Evolutionary conservation across 2,797 vertebrate species (phyloP), one percentile per base, ranked within the genome.

Genomic region (Gallinago solitaria): DNA sequence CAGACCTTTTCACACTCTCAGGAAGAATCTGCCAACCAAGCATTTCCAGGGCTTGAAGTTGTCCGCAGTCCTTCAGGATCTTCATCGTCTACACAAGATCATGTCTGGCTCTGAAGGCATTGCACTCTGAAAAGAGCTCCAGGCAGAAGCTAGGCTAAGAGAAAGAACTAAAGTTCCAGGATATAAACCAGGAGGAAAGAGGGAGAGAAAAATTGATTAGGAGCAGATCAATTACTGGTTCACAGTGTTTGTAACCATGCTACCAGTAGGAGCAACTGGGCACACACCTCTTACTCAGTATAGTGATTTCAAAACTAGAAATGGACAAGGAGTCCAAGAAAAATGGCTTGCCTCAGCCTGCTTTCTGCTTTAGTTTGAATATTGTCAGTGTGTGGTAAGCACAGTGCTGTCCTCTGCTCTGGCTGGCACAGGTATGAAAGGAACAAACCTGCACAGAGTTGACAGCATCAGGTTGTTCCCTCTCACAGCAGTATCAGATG

Each of bases 231-330:
- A 25, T 63, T 32, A 30, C 5, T 65, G 12, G 11, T 61, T 65
- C 41, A 61, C 37, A 45, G 5, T 16, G 35, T 56, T 89, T 45
- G 8, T 53, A 60, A 70, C n/a, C 17, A 27, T 9, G 39, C 5
- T 15, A 41, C 65, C 15, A 37, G n/a, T 18, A 53, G 23, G 9
- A 85, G 23, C 3, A 33, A 32, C 7, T 16, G 23, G 11, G 13
- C 1, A 3, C 2, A 3, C 5, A 54, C 5, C 1, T 30, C 14
- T 68, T 69, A 3, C 16, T 78, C 43, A 4, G 11, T 59, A 1
- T 1, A 57, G 32, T 54, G 35, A 63, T 83, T 76, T 73, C 12
- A 37, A 15, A 47, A 5, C 17, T 64, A 45, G 20, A 73, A 73
- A 60, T 24, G 3, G 63, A 28, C 14, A 37, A 51, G 45, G 23